Evolutionary conservation across 1,140 invertebrate genomes (phyloP).

Genomic region (Caenorhabditis latens): DNA sequence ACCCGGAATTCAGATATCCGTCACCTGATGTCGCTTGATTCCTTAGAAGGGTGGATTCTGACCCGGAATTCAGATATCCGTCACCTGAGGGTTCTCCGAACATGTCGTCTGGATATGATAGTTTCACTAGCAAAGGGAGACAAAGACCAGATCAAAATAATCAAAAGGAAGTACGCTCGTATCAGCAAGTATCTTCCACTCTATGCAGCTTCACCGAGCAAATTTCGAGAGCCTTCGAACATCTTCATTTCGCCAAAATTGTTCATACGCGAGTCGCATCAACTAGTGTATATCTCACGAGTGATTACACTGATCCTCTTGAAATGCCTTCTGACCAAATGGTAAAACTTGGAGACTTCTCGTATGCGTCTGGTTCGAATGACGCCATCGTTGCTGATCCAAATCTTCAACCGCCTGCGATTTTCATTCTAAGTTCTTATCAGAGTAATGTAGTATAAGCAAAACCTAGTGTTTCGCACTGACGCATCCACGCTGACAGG

Average conservation of each 20-base stretch:
- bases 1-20: too few species aligned
- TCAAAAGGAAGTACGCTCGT: background rate
- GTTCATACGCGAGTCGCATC: background rate
- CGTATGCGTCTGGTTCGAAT: background rate
- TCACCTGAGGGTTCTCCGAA: background rate
- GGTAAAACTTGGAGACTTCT: constrained; percentile 15
- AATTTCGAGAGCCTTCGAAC: background rate
- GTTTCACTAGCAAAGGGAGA: background rate
- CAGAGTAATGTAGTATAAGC: constrained; percentile 57
- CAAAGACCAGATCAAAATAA: background rate
- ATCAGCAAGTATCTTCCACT: background rate
- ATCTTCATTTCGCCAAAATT: background rate
- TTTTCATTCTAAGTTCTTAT: constrained; percentile 68
- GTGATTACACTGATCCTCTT: constrained; percentile 5
- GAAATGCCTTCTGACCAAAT: background rate
- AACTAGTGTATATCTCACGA: background rate
- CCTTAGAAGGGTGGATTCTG: too few species aligned
- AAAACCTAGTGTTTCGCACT: constrained; percentile 30
- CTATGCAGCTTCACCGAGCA: background rate
- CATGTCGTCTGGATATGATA: background rate
- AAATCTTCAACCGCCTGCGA: background rate
- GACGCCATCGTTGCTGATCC: background rate
- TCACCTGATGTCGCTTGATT: too few species aligned
- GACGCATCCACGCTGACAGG: constrained; percentile 56
- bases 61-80: too few species aligned